A percentile compares a stretch with the other conserved stretches of the same genome.
Evolutionary conservation across 2,113 vertebrate genomes (phyloP).

Genomic region (Cranoglanis bouderius): DNA sequence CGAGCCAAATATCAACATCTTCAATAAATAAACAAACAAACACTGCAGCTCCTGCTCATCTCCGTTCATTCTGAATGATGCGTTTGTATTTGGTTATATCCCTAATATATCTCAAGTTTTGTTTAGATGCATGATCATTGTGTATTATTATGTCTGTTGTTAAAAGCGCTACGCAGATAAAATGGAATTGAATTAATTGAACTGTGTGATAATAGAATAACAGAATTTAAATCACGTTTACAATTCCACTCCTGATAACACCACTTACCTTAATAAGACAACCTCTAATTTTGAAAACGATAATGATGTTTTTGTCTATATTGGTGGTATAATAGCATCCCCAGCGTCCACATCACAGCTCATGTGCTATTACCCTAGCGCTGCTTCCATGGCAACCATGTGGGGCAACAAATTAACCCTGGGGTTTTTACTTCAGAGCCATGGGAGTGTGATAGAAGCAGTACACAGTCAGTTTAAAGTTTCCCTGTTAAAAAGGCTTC

Average conservation of each 20-base stretch:
- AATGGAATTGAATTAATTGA: neutral
- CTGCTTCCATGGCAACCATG: slow-evolving; percentile 49
- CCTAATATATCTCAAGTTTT: neutral
- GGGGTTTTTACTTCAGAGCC: slow-evolving; percentile 42
- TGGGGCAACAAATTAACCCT: slow-evolving; percentile 50
- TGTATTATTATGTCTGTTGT: neutral
- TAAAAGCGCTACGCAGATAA: neutral
- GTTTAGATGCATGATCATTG: neutral
- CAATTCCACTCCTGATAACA: neutral
- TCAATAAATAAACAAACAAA: neutral
- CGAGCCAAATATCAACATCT: neutral
- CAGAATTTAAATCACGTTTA: neutral
- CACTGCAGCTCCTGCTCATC: neutral
- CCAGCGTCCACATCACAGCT: slow-evolving; percentile 9
- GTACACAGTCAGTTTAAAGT: neutral
- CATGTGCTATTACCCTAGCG: slow-evolving; percentile 30
- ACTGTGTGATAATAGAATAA: neutral
- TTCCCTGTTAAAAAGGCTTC: slow-evolving; percentile 16
- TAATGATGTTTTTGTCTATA: slow-evolving; percentile 29
- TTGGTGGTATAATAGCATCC: neutral
- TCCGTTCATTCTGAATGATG: neutral
- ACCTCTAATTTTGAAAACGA: neutral
- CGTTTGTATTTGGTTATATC: neutral
- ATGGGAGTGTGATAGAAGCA: slow-evolving; percentile 24
- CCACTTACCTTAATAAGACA: neutral